These are phyloP conservation scores for Brachypteracias leptosomus DNA, from an alignment of 2,113 vertebrate genomes.

Conservation along the genomic window DNA sequence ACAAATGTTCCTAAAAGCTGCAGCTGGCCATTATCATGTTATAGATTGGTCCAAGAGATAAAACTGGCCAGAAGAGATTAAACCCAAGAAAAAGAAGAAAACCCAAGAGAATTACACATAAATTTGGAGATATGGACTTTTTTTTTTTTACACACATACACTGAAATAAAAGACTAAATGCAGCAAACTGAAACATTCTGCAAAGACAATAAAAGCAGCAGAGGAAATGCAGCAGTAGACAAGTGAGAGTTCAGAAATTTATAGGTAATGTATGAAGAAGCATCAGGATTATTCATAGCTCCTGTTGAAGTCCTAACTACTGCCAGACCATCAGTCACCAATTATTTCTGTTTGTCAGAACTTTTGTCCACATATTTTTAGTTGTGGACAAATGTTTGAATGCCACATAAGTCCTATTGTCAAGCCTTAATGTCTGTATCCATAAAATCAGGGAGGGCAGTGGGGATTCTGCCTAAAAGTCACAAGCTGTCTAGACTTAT, in stretches of 20 bases:
- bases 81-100: background rate
- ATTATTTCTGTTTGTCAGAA: background rate
- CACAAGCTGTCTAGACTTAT: slow-evolving; percentile 43
- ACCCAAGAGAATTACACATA: background rate
- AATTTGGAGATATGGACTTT: background rate
- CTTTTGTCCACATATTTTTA: background rate
- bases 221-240: background rate
- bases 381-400: slow-evolving; percentile 25
- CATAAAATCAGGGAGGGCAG: slow-evolving; percentile 6
- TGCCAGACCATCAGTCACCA: background rate
- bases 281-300: background rate
- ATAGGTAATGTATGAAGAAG: background rate
- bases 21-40: background rate
- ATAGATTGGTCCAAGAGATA: background rate
- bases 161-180: background rate
- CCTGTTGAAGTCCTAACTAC: background rate
- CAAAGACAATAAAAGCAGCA: background rate
- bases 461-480: slow-evolving; percentile 10
- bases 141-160: background rate
- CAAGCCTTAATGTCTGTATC: slow-evolving; percentile 70
- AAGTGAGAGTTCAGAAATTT: background rate
- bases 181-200: background rate
- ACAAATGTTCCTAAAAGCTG: background rate
- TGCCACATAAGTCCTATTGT: slow-evolving; percentile 66
- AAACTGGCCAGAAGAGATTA: background rate